Conservation (phyloP, 2,797 vertebrate species). For the Oryzias sinensis region DNA sequence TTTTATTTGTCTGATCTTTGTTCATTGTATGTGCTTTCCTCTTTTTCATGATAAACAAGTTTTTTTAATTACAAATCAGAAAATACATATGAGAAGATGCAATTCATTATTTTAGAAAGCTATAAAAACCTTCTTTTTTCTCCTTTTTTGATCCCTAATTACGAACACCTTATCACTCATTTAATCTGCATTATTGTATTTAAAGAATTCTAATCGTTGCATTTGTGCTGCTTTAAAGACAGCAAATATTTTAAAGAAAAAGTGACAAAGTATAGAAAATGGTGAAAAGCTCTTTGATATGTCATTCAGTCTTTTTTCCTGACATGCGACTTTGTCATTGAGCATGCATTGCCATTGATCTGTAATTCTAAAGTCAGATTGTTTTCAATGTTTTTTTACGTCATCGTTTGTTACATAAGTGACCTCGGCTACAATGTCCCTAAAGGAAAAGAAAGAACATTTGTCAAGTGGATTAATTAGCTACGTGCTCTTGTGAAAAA, state of each 20-base stretch:
- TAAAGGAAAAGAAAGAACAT: conserved; percentile 17
- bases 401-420: conserved; percentile 17
- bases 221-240: not conserved
- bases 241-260: not conserved
- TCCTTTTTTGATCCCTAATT: too few species aligned
- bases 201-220: not conserved
- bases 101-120: too few species aligned
- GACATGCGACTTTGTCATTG: conserved; percentile 5
- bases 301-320: conserved; percentile 18
- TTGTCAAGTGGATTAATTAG: conserved; percentile 12
- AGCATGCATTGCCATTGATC: conserved; percentile 12
- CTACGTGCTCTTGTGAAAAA: too few species aligned
- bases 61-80: too few species aligned
- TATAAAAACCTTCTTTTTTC: too few species aligned
- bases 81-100: too few species aligned
- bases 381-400: not conserved
- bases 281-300: not conserved
- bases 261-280: conserved; percentile 1
- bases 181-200: too few species aligned
- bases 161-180: too few species aligned
- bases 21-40: too few species aligned
- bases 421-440: conserved; percentile 9
- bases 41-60: too few species aligned
- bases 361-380: conserved; percentile 9
- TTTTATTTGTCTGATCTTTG: too few species aligned